phyloP scores from a whole-genome alignment of 35 echinoderm and acorn worm species.

The Apostichopus parvimensis region DNA sequence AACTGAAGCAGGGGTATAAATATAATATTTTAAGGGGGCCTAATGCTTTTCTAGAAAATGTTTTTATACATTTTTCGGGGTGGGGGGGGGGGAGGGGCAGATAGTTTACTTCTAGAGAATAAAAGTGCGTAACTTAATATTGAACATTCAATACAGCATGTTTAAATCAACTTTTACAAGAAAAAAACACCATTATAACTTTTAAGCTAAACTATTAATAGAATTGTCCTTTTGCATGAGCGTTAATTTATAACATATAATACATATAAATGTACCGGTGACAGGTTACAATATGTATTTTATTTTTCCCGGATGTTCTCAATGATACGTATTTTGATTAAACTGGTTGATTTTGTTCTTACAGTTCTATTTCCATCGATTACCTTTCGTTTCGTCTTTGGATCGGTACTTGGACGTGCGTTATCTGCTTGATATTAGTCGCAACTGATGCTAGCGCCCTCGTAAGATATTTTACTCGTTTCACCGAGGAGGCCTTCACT shows the following conservation, averaged over 20 bases:
- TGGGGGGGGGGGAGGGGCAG: too few species aligned
- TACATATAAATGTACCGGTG: too few species aligned
- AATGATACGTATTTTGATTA: too few species aligned
- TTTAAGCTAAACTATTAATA: neutral
- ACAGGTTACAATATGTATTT: neutral
- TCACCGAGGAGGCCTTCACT: conserved; percentile 91
- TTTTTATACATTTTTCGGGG: too few species aligned
- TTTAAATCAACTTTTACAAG: too few species aligned
- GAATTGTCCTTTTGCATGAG: neutral
- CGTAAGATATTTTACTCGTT: conserved; percentile 88
- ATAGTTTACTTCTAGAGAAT: too few species aligned
- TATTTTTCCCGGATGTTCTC: neutral
- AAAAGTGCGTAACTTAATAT: too few species aligned
- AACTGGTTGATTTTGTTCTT: neutral
- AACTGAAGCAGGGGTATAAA: too few species aligned
- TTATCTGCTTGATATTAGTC: conserved; percentile 79
- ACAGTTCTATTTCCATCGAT: conserved; percentile 68
- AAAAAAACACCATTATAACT: too few species aligned
- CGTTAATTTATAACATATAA: neutral
- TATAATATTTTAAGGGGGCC: too few species aligned
- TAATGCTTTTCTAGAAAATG: too few species aligned
- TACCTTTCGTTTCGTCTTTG: conserved; percentile 90
- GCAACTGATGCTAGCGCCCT: conserved; percentile 91
- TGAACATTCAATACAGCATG: too few species aligned
- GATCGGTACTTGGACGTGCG: conserved; percentile 93